phyloP scores from a whole-genome alignment of 2,888 invertebrate genomes.

The Erebia aethiops region DNA sequence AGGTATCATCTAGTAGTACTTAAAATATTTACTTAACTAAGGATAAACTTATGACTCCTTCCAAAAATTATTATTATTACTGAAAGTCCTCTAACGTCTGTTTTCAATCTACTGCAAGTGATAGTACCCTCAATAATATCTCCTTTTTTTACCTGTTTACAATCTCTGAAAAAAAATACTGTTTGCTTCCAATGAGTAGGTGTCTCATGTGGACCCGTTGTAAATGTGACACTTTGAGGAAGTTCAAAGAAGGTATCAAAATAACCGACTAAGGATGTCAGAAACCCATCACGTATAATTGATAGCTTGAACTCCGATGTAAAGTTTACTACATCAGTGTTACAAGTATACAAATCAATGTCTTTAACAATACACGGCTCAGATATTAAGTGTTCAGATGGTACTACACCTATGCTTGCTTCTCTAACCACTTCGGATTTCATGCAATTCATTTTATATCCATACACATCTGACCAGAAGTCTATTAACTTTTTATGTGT shows the following conservation, averaged over 20 bases:
- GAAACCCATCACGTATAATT: slow-evolving; percentile 84
- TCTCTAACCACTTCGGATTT: slow-evolving; percentile 92
- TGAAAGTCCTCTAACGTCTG: slow-evolving; percentile 88
- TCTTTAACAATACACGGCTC: slow-evolving; percentile 85
- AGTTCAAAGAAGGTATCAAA: slow-evolving; percentile 95
- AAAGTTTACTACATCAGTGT: slow-evolving; percentile 88
- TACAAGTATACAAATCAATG: slow-evolving; percentile 90
- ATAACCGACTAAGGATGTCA: slow-evolving; percentile 94
- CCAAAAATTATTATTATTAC: slow-evolving; percentile 86
- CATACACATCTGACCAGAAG: slow-evolving; percentile 97
- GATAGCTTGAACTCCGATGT: slow-evolving; percentile 86
- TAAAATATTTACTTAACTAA: slow-evolving; percentile 74
- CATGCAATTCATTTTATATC: slow-evolving; percentile 96
- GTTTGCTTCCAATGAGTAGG: slow-evolving; percentile 98
- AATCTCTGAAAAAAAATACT: slow-evolving; percentile 91
- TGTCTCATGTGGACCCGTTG: slow-evolving; percentile 89
- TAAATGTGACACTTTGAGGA: slow-evolving; percentile 85
- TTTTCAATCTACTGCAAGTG: slow-evolving; percentile 87
- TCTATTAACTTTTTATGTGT: slow-evolving; percentile 88
- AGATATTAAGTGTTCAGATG: slow-evolving; percentile 85
- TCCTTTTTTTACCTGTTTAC: slow-evolving; percentile 87
- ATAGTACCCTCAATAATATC: slow-evolving; percentile 85
- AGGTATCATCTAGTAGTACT: too few species aligned
- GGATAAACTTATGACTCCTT: slow-evolving; percentile 84
- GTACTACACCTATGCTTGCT: slow-evolving; percentile 80